A percentile compares a stretch with the other conserved stretches of the same genome.
These are phyloP conservation scores for Esox niger DNA, from an alignment of 2,113 vertebrate species.

Conservation along the genomic window DNA sequence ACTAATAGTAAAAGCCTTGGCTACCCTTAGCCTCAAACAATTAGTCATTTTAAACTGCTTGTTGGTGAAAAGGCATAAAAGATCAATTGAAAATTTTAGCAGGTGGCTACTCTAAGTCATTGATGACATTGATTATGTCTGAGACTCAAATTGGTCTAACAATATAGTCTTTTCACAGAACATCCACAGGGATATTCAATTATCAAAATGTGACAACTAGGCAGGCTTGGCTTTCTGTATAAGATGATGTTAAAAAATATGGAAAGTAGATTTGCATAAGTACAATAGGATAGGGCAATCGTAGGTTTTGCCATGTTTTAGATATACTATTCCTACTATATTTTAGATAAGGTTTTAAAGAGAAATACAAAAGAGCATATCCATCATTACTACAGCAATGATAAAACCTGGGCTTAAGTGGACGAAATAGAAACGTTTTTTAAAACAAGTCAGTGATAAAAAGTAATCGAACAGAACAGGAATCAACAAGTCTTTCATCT, in stretches of 20 bases:
- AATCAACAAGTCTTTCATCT: neutral
- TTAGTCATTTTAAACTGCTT: constrained; percentile 74
- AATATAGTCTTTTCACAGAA: constrained; percentile 58
- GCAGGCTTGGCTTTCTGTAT: too few species aligned
- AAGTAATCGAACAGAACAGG: constrained; percentile 6
- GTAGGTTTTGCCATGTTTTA: too few species aligned
- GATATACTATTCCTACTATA: too few species aligned
- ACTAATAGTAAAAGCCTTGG: constrained; percentile 68
- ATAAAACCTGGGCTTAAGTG: too few species aligned
- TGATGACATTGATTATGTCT: constrained; percentile 62
- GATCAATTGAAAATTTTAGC: constrained; percentile 69
- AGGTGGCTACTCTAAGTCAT: constrained; percentile 47
- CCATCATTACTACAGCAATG: too few species aligned
- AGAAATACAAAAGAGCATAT: neutral
- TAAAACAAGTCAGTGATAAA: neutral
- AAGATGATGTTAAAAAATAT: too few species aligned
- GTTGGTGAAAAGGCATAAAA: constrained; percentile 65
- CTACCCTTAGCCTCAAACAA: constrained; percentile 58
- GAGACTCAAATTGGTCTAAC: constrained; percentile 55
- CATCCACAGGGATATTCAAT: neutral
- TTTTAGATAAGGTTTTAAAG: too few species aligned
- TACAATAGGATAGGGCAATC: too few species aligned
- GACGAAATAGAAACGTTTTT: neutral
- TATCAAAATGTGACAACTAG: neutral
- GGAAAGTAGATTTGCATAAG: too few species aligned